Conservation (phyloP, 2,113 vertebrate genomes). For the Corythornis vintsioides region DNA sequence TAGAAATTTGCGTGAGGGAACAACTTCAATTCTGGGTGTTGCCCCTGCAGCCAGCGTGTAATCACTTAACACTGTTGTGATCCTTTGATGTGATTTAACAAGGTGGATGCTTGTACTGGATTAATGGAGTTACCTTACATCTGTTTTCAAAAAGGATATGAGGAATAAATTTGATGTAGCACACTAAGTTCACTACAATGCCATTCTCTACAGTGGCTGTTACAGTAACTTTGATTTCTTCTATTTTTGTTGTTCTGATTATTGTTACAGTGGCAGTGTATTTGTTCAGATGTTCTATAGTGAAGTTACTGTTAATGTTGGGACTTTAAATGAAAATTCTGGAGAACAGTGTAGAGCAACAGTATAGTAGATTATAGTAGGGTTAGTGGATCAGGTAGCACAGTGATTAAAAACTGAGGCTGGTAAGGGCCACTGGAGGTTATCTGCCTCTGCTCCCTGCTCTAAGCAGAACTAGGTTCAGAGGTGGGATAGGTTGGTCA, state of each 20-base stretch:
- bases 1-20: background rate
- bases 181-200: background rate
- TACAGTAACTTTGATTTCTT: background rate
- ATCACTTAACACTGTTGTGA: background rate
- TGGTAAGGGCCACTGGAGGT: background rate
- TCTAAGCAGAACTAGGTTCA: background rate
- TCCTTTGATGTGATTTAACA: background rate
- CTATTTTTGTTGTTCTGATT: background rate
- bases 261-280: background rate
- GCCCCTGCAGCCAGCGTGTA: background rate
- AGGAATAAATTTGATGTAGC: background rate
- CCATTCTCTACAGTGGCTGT: background rate
- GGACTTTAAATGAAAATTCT: background rate
- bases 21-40: background rate
- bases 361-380: background rate
- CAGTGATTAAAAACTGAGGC: background rate
- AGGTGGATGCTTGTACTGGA: background rate
- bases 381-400: background rate
- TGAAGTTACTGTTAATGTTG: background rate
- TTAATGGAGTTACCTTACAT: background rate
- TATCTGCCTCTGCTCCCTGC: background rate
- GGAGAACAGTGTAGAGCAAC: background rate
- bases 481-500: background rate
- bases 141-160: background rate
- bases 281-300: background rate